Conservation (phyloP, 64 coral and sea anemone genomes). For the Acropora tenuis region DNA sequence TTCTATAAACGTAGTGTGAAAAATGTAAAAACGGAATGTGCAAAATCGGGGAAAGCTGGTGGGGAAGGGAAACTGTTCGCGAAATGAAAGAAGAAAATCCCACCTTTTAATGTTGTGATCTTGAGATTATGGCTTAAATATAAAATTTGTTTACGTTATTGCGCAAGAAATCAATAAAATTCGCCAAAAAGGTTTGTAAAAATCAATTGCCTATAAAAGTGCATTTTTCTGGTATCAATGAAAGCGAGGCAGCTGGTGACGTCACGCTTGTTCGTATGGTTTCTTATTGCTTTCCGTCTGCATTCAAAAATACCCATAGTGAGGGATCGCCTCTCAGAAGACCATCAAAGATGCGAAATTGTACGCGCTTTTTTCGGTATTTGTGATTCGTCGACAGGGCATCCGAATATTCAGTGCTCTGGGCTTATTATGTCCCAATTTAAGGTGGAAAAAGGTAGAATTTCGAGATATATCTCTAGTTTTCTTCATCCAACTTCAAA, state of each 20-base stretch:
- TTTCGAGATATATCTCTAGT: neutral
- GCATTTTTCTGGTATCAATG: neutral
- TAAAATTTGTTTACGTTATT: neutral
- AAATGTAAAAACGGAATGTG: neutral
- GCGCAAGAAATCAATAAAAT: neutral
- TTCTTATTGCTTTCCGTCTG: constrained; percentile 31
- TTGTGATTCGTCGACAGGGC: constrained; percentile 20
- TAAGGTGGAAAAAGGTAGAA: constrained; percentile 64
- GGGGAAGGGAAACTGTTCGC: neutral
- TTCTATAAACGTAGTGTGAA: neutral
- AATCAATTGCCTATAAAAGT: neutral
- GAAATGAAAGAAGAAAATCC: neutral
- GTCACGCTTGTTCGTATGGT: neutral
- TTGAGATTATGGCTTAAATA: neutral
- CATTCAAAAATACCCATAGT: constrained; percentile 30
- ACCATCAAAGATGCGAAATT: constrained; percentile 48
- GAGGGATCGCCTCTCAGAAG: constrained; percentile 4
- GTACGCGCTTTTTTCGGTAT: constrained; percentile 28
- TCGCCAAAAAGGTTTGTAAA: no score
- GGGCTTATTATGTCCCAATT: constrained; percentile 72
- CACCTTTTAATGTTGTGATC: neutral
- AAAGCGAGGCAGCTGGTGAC: constrained; percentile 29
- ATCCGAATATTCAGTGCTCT: neutral
- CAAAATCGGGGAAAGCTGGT: neutral
- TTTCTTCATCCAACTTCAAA: neutral